Percentiles rank a stretch among this genome's conserved stretches.
These are phyloP conservation scores for Coleophora flavipennella DNA, from an alignment of 2,888 invertebrate genomes.

Conservation along the genomic window DNA sequence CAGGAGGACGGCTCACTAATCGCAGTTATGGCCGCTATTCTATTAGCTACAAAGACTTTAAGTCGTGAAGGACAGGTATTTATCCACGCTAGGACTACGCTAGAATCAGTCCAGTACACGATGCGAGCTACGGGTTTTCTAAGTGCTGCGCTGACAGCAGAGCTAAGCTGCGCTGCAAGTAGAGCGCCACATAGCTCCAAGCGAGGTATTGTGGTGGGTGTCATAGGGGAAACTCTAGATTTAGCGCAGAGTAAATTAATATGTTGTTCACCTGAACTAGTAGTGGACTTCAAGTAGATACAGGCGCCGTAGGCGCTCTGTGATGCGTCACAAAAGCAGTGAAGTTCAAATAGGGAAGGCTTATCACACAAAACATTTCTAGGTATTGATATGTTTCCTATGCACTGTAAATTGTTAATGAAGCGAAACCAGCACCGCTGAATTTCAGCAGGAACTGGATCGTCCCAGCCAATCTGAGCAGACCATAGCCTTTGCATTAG, in stretches of 20 bases:
- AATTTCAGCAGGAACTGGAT: conserved; percentile 8
- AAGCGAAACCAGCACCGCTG: too few relatives aligned
- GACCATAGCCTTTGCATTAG: conserved; percentile 10
- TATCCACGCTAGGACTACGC: conserved; percentile 2
- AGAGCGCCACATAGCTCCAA: conserved; percentile 8
- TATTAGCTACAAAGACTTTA: conserved; percentile 5
- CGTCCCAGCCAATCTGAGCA: conserved; percentile 7
- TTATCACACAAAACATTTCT: conserved; percentile 3
- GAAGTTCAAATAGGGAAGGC: conserved; percentile 2
- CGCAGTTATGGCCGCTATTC: conserved; percentile 1
- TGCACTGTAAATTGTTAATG: background rate
- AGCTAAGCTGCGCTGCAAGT: conserved; percentile 1
- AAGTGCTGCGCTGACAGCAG: background rate
- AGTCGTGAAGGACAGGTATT: background rate
- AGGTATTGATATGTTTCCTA: conserved; percentile 4
- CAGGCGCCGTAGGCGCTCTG: conserved; percentile 3
- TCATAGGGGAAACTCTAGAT: conserved; percentile 4
- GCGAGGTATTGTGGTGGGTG: conserved; percentile 7
- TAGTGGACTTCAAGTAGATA: conserved; percentile 4
- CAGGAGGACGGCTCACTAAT: background rate
- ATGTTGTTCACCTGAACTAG: background rate
- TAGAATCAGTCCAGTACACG: conserved; percentile 4
- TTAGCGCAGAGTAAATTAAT: conserved; percentile 5
- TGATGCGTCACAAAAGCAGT: conserved; percentile 5
- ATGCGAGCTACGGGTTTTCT: conserved; percentile 1